These are phyloP conservation scores for Drosophila colorata DNA, from an alignment of 2,888 invertebrate genomes.

Conservation along the genomic window DNA sequence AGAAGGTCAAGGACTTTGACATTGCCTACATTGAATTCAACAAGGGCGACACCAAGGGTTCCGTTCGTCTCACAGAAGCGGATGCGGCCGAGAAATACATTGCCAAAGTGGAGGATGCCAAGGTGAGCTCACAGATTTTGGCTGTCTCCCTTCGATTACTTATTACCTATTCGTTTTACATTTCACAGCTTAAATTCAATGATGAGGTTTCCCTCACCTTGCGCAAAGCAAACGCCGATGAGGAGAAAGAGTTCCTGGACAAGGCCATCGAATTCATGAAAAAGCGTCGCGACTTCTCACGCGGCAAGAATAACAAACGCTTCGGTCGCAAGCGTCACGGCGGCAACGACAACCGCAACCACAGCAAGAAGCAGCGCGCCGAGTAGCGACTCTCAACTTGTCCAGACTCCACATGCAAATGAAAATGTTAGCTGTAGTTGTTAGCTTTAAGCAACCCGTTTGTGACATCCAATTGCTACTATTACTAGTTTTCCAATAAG, in stretches of 20 bases:
- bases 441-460: constrained; percentile 57
- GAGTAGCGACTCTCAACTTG: constrained; percentile 47
- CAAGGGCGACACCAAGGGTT: constrained; percentile 90
- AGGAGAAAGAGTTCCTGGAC: constrained; percentile 89
- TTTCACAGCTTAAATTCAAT: constrained; percentile 81
- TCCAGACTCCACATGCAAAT: constrained; percentile 14
- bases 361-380: constrained; percentile 68
- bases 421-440: constrained; percentile 65
- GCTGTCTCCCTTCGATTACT: background rate
- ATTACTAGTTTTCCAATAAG: constrained; percentile 51
- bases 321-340: constrained; percentile 82
- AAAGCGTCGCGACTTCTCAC: constrained; percentile 86
- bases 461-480: constrained; percentile 43
- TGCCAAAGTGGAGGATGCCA: constrained; percentile 88
- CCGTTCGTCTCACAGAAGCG: constrained; percentile 90
- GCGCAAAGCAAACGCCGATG: constrained; percentile 89
- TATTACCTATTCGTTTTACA: background rate
- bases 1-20: constrained; percentile 82
- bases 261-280: constrained; percentile 88
- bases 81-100: constrained; percentile 89
- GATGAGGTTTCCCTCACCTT: constrained; percentile 86
- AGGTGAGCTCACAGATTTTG: constrained; percentile 84
- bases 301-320: constrained; percentile 74
- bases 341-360: constrained; percentile 71
- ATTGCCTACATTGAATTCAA: constrained; percentile 92